Conservation (phyloP, 1,140 invertebrate genomes). For the Heliothis virescens region DNA sequence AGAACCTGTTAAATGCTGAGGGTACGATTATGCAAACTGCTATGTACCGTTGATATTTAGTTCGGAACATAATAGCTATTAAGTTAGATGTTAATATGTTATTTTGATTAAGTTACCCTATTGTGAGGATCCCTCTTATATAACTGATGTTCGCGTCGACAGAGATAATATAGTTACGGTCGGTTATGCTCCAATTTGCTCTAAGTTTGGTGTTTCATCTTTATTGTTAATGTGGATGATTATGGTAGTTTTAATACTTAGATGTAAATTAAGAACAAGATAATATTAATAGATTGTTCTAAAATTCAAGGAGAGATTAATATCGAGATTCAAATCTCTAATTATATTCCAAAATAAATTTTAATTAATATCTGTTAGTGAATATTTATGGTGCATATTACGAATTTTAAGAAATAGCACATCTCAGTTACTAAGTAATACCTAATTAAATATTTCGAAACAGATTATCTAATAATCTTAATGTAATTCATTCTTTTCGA, state of each 20-base stretch:
- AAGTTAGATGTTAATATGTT: slow-evolving; percentile 47
- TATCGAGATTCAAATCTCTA: too few species aligned
- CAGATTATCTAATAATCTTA: too few species aligned
- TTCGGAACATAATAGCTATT: slow-evolving; percentile 47
- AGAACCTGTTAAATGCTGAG: slow-evolving; percentile 48
- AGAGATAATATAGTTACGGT: slow-evolving; percentile 43
- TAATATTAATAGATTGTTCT: too few species aligned
- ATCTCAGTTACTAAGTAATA: too few species aligned
- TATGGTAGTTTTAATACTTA: slow-evolving; percentile 24
- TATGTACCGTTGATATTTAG: slow-evolving; percentile 43
- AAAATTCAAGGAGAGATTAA: too few species aligned
- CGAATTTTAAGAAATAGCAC: too few species aligned
- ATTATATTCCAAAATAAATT: too few species aligned
- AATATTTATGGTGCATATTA: too few species aligned
- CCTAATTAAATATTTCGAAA: too few species aligned
- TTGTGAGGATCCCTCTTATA: slow-evolving; percentile 38
- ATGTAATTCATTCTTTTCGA: too few species aligned
- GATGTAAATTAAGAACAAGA: neutral
- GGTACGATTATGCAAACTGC: slow-evolving; percentile 47
- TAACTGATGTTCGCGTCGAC: slow-evolving; percentile 34
- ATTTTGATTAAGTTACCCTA: slow-evolving; percentile 50
- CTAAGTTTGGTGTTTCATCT: slow-evolving; percentile 27
- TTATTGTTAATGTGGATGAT: slow-evolving; percentile 32
- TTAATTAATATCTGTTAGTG: too few species aligned
- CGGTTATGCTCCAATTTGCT: slow-evolving; percentile 25